Evolutionary conservation across 2,797 vertebrate species (phyloP).

Genomic region (Phalanger gymnotis): DNA sequence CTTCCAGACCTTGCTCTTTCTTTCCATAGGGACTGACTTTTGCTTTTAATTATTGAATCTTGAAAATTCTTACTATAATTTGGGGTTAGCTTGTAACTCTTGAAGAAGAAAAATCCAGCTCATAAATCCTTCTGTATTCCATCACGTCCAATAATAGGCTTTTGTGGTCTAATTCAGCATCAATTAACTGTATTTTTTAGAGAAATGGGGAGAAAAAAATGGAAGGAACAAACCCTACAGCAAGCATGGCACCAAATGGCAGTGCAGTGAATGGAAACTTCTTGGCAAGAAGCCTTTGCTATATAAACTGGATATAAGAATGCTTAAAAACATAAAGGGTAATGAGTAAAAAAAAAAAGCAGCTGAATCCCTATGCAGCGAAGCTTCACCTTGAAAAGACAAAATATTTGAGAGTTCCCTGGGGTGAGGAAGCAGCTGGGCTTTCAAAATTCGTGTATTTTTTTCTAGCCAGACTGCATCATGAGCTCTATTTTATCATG

Average conservation of each 20-base stretch:
- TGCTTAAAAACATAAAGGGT: constrained; percentile 9
- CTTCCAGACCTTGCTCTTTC: constrained; percentile 71
- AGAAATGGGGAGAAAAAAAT: constrained; percentile 1
- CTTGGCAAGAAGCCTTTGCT: constrained; percentile 23
- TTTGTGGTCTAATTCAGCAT: constrained; percentile 68
- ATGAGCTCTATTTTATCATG: neutral
- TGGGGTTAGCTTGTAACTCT: constrained; percentile 72
- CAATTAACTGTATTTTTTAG: constrained; percentile 62
- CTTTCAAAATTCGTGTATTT: neutral
- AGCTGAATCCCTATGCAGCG: neutral
- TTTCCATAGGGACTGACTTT: constrained; percentile 64
- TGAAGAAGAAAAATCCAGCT: constrained; percentile 66
- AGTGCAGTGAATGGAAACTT: constrained; percentile 43
- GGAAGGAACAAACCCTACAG: constrained; percentile 26
- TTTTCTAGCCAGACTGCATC: neutral
- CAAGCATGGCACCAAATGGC: constrained; percentile 41
- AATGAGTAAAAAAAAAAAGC: constrained; percentile 32
- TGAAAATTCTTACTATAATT: constrained; percentile 72
- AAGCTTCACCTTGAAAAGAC: constrained; percentile 1
- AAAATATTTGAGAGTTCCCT: neutral
- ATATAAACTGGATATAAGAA: constrained; percentile 7
- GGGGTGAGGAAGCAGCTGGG: neutral
- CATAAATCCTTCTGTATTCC: constrained; percentile 77
- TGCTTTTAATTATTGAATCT: constrained; percentile 77
- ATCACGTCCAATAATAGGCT: constrained; percentile 72